Conservation (phyloP, 1,140 invertebrate genomes). For the Tetranychus urticae region DNA sequence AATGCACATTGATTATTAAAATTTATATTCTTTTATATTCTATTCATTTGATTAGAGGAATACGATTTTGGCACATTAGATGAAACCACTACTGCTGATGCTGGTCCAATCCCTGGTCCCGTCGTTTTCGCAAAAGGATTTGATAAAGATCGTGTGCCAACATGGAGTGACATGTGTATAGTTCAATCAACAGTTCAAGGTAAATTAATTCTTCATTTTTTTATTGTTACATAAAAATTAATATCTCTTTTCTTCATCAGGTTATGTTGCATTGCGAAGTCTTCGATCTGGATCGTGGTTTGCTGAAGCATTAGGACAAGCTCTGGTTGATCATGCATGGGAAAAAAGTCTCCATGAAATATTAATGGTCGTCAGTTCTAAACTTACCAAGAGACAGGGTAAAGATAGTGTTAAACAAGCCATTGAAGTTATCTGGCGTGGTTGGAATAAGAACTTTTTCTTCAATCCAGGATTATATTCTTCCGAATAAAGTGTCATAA, state of each 20-base stretch:
- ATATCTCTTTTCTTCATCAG: no score
- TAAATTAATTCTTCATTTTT: no score
- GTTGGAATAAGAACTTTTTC: not conserved
- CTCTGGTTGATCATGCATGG: not conserved
- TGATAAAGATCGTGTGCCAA: not conserved
- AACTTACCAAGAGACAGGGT: not conserved
- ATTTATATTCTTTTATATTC: not conserved
- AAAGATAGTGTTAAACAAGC: not conserved
- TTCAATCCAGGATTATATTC: not conserved
- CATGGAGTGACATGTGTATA: not conserved
- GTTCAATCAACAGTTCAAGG: not conserved
- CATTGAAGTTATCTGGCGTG: not conserved
- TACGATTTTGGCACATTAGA: not conserved
- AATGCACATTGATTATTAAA: no score
- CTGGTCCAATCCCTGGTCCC: not conserved
- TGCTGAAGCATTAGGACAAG: not conserved
- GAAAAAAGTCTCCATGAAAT: not conserved
- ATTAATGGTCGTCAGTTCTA: not conserved
- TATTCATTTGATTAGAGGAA: not conserved
- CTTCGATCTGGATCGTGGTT: not conserved
- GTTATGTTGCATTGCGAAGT: not conserved
- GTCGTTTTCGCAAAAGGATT: no score
- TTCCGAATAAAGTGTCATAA: no score
- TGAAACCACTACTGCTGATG: not conserved
- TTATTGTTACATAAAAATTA: no score